Evolutionary conservation across 64 coral and sea anemone species (phyloP).

Genomic region (Montipora foliosa): DNA sequence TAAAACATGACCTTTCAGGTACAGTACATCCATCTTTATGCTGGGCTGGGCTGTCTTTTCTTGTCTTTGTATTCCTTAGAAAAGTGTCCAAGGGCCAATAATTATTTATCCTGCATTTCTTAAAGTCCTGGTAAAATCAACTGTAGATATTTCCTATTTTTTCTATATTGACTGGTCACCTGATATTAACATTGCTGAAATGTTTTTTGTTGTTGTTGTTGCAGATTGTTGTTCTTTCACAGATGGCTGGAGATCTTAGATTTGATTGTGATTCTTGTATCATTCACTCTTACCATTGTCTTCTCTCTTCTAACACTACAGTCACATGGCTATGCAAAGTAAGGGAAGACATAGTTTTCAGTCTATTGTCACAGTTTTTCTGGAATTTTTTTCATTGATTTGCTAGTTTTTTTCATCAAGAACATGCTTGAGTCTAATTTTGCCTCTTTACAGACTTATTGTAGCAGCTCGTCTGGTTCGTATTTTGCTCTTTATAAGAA

Average conservation of each 20-base stretch:
- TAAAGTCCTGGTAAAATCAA: no score
- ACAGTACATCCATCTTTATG: no score
- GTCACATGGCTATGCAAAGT: conserved; percentile 92
- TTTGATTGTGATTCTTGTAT: conserved; percentile 76
- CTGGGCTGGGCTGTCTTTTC: no score
- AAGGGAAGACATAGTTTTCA: conserved; percentile 1
- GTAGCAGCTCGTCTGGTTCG: conserved; percentile 83
- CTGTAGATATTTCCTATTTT: no score
- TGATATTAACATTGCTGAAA: not conserved
- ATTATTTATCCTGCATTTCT: no score
- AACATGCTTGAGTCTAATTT: not conserved
- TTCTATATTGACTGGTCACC: no score
- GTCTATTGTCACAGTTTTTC: no score
- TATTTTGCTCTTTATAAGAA: conserved; percentile 90
- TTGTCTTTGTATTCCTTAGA: no score
- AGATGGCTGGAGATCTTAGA: conserved; percentile 96
- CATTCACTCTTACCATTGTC: conserved; percentile 82
- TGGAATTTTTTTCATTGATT: no score
- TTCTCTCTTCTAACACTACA: conserved; percentile 72
- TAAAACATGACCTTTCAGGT: no score
- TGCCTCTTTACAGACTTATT: conserved; percentile 68
- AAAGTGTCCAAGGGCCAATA: no score
- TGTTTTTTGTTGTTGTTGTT: conserved; percentile 4
- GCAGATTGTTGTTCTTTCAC: conserved; percentile 86
- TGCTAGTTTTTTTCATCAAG: no score